Conservation (phyloP, 2,113 vertebrate species). For the Megaptera novaeangliae region DNA sequence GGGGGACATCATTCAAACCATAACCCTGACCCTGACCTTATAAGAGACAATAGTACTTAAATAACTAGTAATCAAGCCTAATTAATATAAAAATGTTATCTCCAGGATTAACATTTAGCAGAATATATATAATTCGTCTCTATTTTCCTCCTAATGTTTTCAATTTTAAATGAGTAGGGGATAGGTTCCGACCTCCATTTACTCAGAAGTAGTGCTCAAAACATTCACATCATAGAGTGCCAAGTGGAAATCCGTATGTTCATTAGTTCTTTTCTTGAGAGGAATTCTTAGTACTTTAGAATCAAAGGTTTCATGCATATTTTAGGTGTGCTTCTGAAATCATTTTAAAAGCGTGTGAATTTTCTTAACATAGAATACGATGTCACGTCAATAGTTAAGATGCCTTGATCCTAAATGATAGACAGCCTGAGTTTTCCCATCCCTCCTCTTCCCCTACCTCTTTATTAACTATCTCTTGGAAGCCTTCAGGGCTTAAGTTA, state of each 20-base stretch:
- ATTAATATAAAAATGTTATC: not conserved
- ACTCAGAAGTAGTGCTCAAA: not conserved
- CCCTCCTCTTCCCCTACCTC: not conserved
- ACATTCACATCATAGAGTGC: not conserved
- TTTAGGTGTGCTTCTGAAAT: not conserved
- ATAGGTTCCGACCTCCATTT: not conserved
- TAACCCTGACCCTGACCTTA: not conserved
- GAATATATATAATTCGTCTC: not conserved
- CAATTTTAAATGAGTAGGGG: not conserved
- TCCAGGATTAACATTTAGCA: not conserved
- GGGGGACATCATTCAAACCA: not conserved
- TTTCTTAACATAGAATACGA: not conserved
- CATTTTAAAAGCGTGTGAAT: not conserved
- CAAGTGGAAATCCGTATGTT: not conserved
- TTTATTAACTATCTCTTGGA: not conserved
- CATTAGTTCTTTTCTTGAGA: not conserved
- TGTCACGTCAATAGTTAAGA: not conserved
- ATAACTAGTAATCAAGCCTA: not conserved
- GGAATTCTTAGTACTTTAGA: not conserved
- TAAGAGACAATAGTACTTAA: not conserved
- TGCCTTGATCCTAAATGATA: not conserved
- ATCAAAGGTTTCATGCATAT: not conserved
- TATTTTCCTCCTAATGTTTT: not conserved
- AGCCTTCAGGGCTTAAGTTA: not conserved
- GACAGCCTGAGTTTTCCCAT: not conserved